Percentiles rank a stretch among this genome's conserved stretches.
Conservation (phyloP, 2,888 invertebrate species). For the Sussaba pulchella region DNA sequence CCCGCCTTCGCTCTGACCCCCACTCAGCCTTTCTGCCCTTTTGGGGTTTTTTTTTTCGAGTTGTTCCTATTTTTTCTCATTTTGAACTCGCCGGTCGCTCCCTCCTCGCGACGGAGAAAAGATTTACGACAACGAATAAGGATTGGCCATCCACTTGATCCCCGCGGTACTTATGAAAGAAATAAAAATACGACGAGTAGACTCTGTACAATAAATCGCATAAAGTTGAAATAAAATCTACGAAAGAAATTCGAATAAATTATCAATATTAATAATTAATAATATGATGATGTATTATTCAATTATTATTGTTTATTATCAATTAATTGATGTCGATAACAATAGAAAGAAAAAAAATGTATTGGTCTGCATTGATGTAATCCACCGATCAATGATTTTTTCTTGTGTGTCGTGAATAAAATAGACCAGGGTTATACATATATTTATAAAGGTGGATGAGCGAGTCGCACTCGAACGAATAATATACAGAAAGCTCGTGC, state of each 20-base stretch:
- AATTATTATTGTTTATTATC: too few relatives aligned
- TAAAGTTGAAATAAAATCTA: too few relatives aligned
- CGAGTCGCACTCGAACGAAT: slow-evolving; percentile 16
- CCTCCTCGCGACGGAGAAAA: not conserved
- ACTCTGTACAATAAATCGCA: too few relatives aligned
- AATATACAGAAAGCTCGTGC: not conserved
- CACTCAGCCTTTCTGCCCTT: not conserved
- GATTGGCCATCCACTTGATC: not conserved
- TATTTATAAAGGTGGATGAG: not conserved
- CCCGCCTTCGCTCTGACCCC: not conserved
- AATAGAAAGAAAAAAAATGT: too few relatives aligned
- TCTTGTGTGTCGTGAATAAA: not conserved
- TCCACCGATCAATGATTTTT: too few relatives aligned
- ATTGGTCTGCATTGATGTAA: not conserved
- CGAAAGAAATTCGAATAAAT: too few relatives aligned
- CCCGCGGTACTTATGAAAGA: too few relatives aligned
- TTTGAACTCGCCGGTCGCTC: not conserved
- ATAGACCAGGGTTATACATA: not conserved
- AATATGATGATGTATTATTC: too few relatives aligned
- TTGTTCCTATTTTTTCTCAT: not conserved
- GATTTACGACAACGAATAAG: not conserved
- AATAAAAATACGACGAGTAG: too few relatives aligned
- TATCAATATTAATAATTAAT: too few relatives aligned
- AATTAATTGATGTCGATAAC: too few relatives aligned
- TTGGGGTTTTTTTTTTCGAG: too few relatives aligned